Percentiles rank a stretch among this genome's conserved stretches.
Conservation (phyloP, 2,888 invertebrate species). For the Amphipyra tragopoginis region DNA sequence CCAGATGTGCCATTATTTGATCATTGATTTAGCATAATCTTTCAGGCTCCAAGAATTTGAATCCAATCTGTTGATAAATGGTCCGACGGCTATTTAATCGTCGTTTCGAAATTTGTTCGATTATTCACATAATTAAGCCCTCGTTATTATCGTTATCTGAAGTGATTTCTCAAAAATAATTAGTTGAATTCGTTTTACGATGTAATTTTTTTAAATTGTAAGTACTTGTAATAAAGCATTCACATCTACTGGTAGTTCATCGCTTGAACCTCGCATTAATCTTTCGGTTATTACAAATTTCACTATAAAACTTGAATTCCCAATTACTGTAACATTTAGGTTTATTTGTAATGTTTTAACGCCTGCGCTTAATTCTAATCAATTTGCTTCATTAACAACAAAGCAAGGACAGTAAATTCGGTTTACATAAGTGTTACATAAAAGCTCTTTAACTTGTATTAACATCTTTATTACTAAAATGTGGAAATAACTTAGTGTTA, state of each 20-base stretch:
- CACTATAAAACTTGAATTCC: constrained; percentile 1
- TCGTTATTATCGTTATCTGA: constrained; percentile 3
- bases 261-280: constrained; percentile 7
- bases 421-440: constrained; percentile 22
- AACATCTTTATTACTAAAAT: constrained; percentile 44
- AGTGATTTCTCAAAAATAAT: constrained; percentile 10
- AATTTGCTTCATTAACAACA: constrained; percentile 17
- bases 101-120: background rate
- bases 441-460: constrained; percentile 16
- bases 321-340: constrained; percentile 1
- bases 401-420: constrained; percentile 14
- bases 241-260: constrained; percentile 3
- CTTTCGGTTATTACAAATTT: constrained; percentile 3
- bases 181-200: constrained; percentile 10
- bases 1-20: constrained; percentile 19
- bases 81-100: background rate
- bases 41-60: constrained; percentile 11
- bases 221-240: background rate
- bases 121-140: background rate
- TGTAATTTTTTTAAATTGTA: constrained; percentile 9
- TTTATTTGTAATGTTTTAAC: constrained; percentile 2
- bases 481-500: constrained; percentile 43
- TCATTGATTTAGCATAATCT: constrained; percentile 29
- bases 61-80: constrained; percentile 11
- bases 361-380: constrained; percentile 1